A percentile compares a stretch with the other conserved stretches of the same genome.
These are phyloP conservation scores for Lasioglossum albipes DNA, from an alignment of 1,140 invertebrate species.

Conservation along the genomic window DNA sequence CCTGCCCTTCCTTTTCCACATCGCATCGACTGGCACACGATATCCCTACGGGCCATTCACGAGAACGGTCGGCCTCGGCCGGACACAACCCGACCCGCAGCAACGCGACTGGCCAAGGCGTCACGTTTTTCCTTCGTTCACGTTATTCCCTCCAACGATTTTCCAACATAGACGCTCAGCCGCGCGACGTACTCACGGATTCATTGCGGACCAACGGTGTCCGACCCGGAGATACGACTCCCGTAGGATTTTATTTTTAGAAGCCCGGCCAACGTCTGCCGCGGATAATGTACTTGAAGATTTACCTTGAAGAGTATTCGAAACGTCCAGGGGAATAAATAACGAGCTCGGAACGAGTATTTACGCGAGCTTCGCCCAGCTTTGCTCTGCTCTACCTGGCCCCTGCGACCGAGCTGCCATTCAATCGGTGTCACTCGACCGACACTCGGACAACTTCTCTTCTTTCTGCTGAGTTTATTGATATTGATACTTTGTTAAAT, in stretches of 20 bases:
- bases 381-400: neutral
- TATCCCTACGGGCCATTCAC: slow-evolving; percentile 60
- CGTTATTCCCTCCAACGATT: neutral
- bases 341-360: neutral
- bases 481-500: too few species aligned
- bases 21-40: slow-evolving; percentile 39
- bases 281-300: slow-evolving; percentile 19
- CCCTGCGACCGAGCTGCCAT: too few species aligned
- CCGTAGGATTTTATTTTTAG: slow-evolving; percentile 24
- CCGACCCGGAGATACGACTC: slow-evolving; percentile 3
- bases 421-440: too few species aligned
- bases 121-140: slow-evolving; percentile 41
- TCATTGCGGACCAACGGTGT: slow-evolving; percentile 17
- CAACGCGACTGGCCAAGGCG: neutral
- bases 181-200: slow-evolving; percentile 17
- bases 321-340: slow-evolving; percentile 7
- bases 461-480: too few species aligned
- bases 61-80: slow-evolving; percentile 35
- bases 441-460: too few species aligned
- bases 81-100: too few species aligned
- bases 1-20: slow-evolving; percentile 41
- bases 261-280: neutral
- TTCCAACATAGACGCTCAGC: neutral
- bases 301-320: slow-evolving; percentile 6
- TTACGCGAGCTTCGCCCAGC: neutral